Percentiles rank a stretch among this genome's conserved stretches.
These are phyloP conservation scores for Elegia similella DNA, from an alignment of 2,888 invertebrate species.

Conservation along the genomic window DNA sequence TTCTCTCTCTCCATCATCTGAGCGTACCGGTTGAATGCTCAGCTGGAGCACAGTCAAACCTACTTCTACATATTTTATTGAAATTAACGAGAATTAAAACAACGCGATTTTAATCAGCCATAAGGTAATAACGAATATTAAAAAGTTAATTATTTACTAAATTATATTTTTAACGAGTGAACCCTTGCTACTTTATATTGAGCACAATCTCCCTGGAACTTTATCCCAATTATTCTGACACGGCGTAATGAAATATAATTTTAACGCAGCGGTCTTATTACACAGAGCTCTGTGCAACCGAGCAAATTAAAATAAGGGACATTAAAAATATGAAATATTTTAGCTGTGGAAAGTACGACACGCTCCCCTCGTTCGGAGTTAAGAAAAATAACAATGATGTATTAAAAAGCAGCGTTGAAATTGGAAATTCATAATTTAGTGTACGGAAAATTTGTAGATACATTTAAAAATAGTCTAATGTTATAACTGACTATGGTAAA, in stretches of 20 bases:
- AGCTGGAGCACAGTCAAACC: too few relatives aligned
- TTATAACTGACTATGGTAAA: too few relatives aligned
- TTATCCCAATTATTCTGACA: slow-evolving; percentile 1
- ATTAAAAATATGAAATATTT: neutral
- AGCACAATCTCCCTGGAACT: neutral
- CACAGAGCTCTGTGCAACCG: slow-evolving; percentile 3
- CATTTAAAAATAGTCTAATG: too few relatives aligned
- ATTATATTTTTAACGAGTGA: neutral
- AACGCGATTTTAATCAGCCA: neutral
- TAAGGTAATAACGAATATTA: neutral
- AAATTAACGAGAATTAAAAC: neutral
- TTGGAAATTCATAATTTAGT: too few relatives aligned
- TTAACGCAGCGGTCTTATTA: neutral
- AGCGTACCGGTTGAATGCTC: too few relatives aligned
- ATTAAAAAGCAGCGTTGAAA: too few relatives aligned
- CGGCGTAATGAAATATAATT: slow-evolving; percentile 6
- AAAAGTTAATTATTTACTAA: neutral
- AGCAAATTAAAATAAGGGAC: neutral
- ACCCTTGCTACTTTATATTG: neutral
- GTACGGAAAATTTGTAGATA: too few relatives aligned
- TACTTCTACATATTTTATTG: too few relatives aligned
- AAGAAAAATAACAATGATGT: neutral
- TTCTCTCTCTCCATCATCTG: too few relatives aligned
- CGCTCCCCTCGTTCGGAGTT: neutral
- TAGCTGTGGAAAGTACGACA: neutral